These are phyloP conservation scores for Psammodynastes pulverulentus DNA, from an alignment of 2,113 vertebrate genomes.

Conservation along the genomic window DNA sequence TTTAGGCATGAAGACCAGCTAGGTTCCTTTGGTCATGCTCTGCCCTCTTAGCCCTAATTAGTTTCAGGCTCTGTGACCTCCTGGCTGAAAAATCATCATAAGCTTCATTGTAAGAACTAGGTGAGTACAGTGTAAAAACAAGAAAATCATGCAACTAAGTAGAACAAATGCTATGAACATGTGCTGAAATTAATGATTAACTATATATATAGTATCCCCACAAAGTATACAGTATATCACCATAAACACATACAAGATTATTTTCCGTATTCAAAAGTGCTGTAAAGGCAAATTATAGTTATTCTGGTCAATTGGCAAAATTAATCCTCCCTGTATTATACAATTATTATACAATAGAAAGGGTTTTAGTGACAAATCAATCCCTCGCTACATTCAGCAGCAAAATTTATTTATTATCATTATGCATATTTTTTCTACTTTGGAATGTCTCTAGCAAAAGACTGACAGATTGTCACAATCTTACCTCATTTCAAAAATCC, in stretches of 20 bases:
- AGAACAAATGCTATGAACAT: neutral
- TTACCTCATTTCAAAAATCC: slow-evolving; percentile 8
- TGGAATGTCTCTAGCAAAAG: neutral
- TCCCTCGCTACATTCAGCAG: neutral
- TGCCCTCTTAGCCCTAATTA: neutral
- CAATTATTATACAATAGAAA: neutral
- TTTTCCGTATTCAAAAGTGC: too few species aligned
- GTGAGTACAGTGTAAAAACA: neutral
- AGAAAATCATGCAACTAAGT: neutral
- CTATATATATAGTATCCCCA: neutral
- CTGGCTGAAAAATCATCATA: neutral
- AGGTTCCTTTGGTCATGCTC: neutral
- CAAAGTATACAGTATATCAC: neutral
- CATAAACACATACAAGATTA: neutral
- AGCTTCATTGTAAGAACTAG: neutral
- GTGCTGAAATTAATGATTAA: neutral
- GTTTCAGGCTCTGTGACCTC: neutral
- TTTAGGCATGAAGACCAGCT: neutral
- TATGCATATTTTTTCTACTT: neutral
- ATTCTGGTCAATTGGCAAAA: neutral
- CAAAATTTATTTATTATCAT: neutral
- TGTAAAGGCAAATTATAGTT: neutral
- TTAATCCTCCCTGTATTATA: neutral
- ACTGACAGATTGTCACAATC: neutral
- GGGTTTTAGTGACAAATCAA: neutral